A percentile compares a stretch with the other conserved stretches of the same genome.
These are phyloP conservation scores for Homarus americanus DNA, from an alignment of 1,140 invertebrate species.

Conservation along the genomic window DNA sequence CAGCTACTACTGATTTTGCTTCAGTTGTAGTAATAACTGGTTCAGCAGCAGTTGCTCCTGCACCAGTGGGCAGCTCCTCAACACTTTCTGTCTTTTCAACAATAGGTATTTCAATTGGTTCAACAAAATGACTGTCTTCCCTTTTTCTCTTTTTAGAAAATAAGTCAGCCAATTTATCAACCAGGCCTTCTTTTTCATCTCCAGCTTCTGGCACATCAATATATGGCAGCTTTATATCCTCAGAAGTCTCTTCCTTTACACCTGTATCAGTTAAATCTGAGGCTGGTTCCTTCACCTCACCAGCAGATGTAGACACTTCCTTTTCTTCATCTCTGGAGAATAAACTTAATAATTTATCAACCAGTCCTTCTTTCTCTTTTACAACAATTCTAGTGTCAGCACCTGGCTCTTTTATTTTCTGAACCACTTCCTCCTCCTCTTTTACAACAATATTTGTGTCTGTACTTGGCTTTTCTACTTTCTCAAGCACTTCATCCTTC, in stretches of 20 bases:
- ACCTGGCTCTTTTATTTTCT: background rate
- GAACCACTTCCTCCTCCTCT: background rate
- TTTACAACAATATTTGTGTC: background rate
- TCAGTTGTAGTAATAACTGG: background rate
- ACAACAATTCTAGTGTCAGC: background rate
- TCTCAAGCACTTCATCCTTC: background rate
- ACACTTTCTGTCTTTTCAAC: background rate
- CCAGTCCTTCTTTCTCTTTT: background rate
- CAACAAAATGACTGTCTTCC: background rate
- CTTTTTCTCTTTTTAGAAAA: background rate
- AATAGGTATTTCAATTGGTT: background rate
- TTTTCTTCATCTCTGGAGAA: background rate
- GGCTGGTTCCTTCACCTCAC: background rate
- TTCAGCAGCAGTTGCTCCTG: background rate
- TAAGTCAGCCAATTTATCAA: constrained; percentile 15
- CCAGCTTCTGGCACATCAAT: too few relatives aligned
- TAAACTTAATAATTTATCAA: background rate
- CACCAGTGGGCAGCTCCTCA: background rate
- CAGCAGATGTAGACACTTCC: background rate
- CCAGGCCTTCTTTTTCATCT: constrained; percentile 6
- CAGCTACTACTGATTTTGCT: background rate
- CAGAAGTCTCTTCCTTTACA: background rate
- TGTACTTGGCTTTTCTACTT: background rate
- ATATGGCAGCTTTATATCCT: background rate
- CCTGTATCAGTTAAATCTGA: background rate